Percentiles rank a stretch among this genome's conserved stretches.
phyloP scores from a whole-genome alignment of 2,113 vertebrate species.

The Carassius carassius region DNA sequence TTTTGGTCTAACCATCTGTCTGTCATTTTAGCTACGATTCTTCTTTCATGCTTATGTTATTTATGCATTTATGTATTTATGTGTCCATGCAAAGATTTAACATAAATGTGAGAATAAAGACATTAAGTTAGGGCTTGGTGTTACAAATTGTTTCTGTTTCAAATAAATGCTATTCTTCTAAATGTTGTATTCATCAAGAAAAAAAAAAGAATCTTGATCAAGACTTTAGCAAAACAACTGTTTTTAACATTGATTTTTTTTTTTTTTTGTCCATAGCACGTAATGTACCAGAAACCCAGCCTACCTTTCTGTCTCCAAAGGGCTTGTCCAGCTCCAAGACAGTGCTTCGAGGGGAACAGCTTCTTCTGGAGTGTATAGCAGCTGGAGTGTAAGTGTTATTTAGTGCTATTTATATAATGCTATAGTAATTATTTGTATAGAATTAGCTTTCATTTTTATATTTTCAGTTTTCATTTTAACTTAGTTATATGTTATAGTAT shows the following conservation, averaged over 20 bases:
- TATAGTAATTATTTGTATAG: not conserved
- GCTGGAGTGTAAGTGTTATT: constrained; percentile 86
- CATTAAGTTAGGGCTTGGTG: not conserved
- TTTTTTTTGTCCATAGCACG: constrained; percentile 77
- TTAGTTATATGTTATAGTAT: not conserved
- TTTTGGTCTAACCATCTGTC: constrained; percentile 42
- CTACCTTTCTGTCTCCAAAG: constrained; percentile 87
- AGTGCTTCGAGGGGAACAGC: constrained; percentile 89
- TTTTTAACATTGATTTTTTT: not conserved
- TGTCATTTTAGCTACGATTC: not conserved
- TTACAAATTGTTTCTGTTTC: not conserved
- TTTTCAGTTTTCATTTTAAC: not conserved
- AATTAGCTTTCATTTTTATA: not conserved
- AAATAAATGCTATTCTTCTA: not conserved
- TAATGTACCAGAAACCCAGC: constrained; percentile 83
- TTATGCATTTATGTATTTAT: not conserved
- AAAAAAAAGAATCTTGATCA: not conserved
- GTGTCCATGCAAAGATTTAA: not conserved
- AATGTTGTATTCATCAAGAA: not conserved
- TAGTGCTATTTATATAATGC: not conserved
- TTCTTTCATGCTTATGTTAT: not conserved
- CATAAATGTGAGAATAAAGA: not conserved
- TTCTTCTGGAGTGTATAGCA: constrained; percentile 95
- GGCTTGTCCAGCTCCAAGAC: constrained; percentile 89
- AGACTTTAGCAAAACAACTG: not conserved